Conservation (phyloP, 2,888 invertebrate species). For the Pristionchus entomophagus region DNA sequence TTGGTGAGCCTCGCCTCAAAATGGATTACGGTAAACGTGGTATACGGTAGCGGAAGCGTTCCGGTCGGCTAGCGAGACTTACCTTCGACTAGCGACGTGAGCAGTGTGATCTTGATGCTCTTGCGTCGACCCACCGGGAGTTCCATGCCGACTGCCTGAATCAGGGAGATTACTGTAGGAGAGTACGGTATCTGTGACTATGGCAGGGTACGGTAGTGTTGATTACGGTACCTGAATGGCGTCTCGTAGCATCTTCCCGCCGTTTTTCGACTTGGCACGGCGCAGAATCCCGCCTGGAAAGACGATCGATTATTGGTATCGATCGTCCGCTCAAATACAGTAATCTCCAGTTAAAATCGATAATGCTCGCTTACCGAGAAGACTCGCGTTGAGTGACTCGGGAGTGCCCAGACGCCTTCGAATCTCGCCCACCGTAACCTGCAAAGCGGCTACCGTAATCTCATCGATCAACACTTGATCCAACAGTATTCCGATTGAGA, state of each 20-base stretch:
- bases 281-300: constrained; percentile 87
- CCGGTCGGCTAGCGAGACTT: background rate
- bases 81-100: constrained; percentile 98
- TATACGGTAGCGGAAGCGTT: background rate
- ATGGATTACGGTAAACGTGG: constrained; percentile 9
- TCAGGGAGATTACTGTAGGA: constrained; percentile 56
- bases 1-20: constrained; percentile 93
- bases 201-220: background rate
- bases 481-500: too few species aligned
- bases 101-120: constrained; percentile 96
- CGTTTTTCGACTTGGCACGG: constrained; percentile 99
- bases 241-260: constrained; percentile 92
- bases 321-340: background rate
- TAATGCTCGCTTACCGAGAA: constrained; percentile 81
- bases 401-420: constrained; percentile 91
- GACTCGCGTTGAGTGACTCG: constrained; percentile 96
- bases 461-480: background rate
- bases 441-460: background rate
- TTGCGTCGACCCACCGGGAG: constrained; percentile 96
- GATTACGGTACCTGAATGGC: constrained; percentile 79
- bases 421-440: constrained; percentile 91
- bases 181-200: background rate
- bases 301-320: background rate
- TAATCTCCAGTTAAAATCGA: background rate
- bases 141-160: constrained; percentile 97